These are phyloP conservation scores for Saccostrea glomerata DNA, from an alignment of 1,140 invertebrate species.

Conservation along the genomic window DNA sequence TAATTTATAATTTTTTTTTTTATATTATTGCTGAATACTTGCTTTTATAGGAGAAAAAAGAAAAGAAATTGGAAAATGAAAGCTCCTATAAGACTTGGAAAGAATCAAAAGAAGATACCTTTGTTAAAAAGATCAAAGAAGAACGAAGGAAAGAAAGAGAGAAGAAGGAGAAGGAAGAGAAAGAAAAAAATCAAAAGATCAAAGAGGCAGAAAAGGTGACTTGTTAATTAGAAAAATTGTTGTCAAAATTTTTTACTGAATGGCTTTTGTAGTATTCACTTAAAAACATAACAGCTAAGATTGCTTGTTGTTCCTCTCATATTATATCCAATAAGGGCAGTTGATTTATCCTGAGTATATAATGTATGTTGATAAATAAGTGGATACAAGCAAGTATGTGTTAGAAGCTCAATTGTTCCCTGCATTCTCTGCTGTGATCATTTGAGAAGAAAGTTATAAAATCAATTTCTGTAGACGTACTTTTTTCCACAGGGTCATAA, in stretches of 20 bases:
- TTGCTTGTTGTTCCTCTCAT: no score
- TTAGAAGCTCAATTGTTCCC: no score
- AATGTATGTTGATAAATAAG: no score
- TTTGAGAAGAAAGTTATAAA: no score
- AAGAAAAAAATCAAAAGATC: slow-evolving; percentile 60
- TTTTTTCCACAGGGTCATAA: no score
- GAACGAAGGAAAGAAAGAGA: slow-evolving; percentile 62
- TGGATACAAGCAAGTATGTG: no score
- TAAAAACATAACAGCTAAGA: no score
- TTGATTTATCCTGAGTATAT: no score
- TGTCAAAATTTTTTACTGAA: background rate
- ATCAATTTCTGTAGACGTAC: no score
- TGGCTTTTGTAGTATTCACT: background rate
- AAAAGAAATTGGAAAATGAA: slow-evolving; percentile 63
- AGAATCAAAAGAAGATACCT: slow-evolving; percentile 61
- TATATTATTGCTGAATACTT: background rate
- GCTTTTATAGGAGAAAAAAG: slow-evolving; percentile 58
- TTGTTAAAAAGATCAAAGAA: slow-evolving; percentile 46
- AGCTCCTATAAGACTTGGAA: slow-evolving; percentile 63
- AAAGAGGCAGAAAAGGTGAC: slow-evolving; percentile 57
- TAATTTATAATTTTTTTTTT: background rate
- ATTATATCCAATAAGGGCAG: no score
- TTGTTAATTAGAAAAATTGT: background rate
- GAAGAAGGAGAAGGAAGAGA: slow-evolving; percentile 60
- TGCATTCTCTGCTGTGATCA: no score